Evolutionary conservation across 2,888 invertebrate genomes (phyloP).

Genomic region (Cosmopolites sordidus): DNA sequence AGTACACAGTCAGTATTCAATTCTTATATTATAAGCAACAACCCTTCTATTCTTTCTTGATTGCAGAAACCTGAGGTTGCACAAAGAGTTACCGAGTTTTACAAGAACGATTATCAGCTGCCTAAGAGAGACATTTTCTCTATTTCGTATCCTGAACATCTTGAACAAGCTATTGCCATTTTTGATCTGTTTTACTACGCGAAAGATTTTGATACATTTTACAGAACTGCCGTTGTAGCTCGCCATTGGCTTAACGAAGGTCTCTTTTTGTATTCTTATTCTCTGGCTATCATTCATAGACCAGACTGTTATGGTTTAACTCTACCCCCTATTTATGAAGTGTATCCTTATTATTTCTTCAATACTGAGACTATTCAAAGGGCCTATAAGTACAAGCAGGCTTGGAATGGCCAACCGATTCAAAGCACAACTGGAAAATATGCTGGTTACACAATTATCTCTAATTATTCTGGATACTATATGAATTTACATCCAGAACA

Average conservation of each 20-base stretch:
- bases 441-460: conserved; percentile 54
- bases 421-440: conserved; percentile 22
- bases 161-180: conserved; percentile 59
- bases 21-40: too few relatives aligned
- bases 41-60: background rate
- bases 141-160: conserved; percentile 57
- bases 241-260: conserved; percentile 43
- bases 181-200: conserved; percentile 66
- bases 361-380: conserved; percentile 63
- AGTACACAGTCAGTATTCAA: conserved; percentile 45
- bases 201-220: conserved; percentile 67
- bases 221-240: conserved; percentile 64
- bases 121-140: conserved; percentile 61
- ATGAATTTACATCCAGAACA: conserved; percentile 55
- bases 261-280: conserved; percentile 50
- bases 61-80: conserved; percentile 56
- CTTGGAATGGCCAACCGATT: conserved; percentile 10
- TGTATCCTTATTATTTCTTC: conserved; percentile 68
- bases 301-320: conserved; percentile 60
- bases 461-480: conserved; percentile 60
- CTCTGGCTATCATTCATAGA: conserved; percentile 60
- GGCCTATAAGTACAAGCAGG: conserved; percentile 52
- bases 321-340: conserved; percentile 68
- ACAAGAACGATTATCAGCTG: conserved; percentile 51
- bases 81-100: conserved; percentile 54